Base-by-base conservation (phyloP, 1,140 invertebrate species). In the Drosophila hydei region DNA sequence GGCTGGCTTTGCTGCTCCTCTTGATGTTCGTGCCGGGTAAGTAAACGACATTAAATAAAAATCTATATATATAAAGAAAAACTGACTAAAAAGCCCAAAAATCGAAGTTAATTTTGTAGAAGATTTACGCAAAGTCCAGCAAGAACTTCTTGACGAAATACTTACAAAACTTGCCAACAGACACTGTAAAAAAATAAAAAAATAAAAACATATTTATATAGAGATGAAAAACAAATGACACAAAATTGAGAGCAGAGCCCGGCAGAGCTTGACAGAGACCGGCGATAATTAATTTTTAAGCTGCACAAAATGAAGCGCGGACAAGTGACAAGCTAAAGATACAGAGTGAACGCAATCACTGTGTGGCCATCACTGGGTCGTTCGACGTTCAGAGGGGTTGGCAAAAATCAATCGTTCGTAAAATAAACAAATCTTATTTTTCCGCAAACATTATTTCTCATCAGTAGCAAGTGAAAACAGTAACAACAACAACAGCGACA, bases 391-490 rank as follows among this genome's bases (percentile, higher is more conserved):
- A 42, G 48, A 45, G 33, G 36, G 56, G 59, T 48, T 42, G 64
- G 45, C 40, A 59, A 79, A 79, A 88, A 88, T 88, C 83, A 88
- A 88, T 88, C 83, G 83, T 83, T 88, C 78, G 83, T 87, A 88
- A 88, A 88, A 88, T 88, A 88, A 88, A 88, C 83, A 88, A 88
- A 88, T 88, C 83, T 88, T 88, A 88, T 88, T 88, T 87, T 88
- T 88, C 78, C 83, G 75, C 83, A 88, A 88, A 88, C 83, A 88
- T 88, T 88, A 88, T 88, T 88, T 87, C 75, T 87, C 81, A 87
- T 87, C 83, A 81, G 74, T 42, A 43, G 51, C 58, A 42, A 45
- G 36, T 45, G 70, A 30, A 38, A 65, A 61, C 50, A 67, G 40
- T n/a, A 64, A 65, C 68, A 67, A 65, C 63, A 72, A 60, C 63